Percentiles rank a stretch among this genome's conserved stretches.
Evolutionary conservation across 2,888 invertebrate species (phyloP).

Genomic region (Xylota sylvarum): DNA sequence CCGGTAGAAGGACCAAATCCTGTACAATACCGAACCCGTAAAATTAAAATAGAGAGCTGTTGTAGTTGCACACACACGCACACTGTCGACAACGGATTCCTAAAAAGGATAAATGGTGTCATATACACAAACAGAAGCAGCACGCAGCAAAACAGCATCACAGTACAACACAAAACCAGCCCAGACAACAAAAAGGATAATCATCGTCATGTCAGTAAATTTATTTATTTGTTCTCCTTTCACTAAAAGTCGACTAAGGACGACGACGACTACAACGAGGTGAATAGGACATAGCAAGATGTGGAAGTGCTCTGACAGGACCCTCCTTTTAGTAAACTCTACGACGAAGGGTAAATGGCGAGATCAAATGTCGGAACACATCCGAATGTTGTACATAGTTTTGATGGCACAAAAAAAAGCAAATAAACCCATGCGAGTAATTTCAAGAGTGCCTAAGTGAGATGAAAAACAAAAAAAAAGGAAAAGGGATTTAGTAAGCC

Average conservation of each 20-base stretch:
- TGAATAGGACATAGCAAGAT: slow-evolving; percentile 39
- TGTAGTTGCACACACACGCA: slow-evolving; percentile 30
- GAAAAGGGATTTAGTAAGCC: slow-evolving; percentile 3
- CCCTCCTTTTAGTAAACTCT: slow-evolving; percentile 22
- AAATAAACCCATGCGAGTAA: slow-evolving; percentile 44
- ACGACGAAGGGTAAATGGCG: slow-evolving; percentile 57
- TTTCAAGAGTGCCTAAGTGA: slow-evolving; percentile 25
- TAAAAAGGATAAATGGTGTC: slow-evolving; percentile 72
- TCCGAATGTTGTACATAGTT: slow-evolving; percentile 44
- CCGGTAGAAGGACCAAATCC: slow-evolving; percentile 42
- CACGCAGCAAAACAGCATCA: slow-evolving; percentile 44
- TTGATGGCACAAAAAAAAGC: slow-evolving; percentile 39
- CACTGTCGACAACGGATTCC: slow-evolving; percentile 13
- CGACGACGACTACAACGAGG: slow-evolving; percentile 20
- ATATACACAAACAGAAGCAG: slow-evolving; percentile 62
- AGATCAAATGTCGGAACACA: slow-evolving; percentile 65
- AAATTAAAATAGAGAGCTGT: slow-evolving; percentile 63
- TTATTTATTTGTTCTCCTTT: slow-evolving; percentile 74
- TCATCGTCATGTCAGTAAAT: slow-evolving; percentile 76
- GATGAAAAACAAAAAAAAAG: slow-evolving; percentile 1
- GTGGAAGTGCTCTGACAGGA: slow-evolving; percentile 43
- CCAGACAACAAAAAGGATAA: slow-evolving; percentile 74
- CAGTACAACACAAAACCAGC: slow-evolving; percentile 27
- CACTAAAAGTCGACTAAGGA: slow-evolving; percentile 53
- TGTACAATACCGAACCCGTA: slow-evolving; percentile 31